Percentiles rank a stretch among this genome's conserved stretches.
Conservation (phyloP, 2,888 invertebrate species). For the Coelogynopora nodosa region DNA sequence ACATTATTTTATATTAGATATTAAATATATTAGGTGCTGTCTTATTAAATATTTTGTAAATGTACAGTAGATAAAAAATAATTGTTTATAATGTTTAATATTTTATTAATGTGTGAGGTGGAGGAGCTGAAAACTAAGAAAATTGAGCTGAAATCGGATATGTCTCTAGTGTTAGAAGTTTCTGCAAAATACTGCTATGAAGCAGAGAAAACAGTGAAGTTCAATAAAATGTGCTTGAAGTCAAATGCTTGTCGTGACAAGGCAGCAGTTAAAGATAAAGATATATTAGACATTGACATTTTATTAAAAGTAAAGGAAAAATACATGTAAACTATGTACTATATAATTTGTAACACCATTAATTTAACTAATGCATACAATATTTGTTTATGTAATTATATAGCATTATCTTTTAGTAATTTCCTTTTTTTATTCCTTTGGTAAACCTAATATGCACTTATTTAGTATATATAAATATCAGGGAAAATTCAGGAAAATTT, state of each 20-base stretch:
- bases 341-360: not conserved
- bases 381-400: not conserved
- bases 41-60: no score
- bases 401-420: no score
- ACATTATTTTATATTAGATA: not conserved
- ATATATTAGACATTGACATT: not conserved
- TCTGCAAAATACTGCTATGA: not conserved
- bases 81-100: not conserved
- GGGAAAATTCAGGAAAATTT: not conserved
- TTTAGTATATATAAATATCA: not conserved
- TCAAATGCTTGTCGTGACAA: not conserved
- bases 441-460: not conserved
- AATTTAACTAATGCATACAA: no score
- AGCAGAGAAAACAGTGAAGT: not conserved
- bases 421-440: no score
- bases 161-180: not conserved
- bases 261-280: not conserved
- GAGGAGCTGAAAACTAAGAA: not conserved
- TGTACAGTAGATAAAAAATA: not conserved
- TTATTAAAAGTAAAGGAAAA: not conserved
- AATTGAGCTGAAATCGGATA: not conserved
- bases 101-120: not conserved
- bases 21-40: not conserved
- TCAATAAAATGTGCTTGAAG: not conserved
- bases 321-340: not conserved